Base-by-base conservation (phyloP, 2,797 vertebrate genomes). In the Sitta carolinensis region DNA sequence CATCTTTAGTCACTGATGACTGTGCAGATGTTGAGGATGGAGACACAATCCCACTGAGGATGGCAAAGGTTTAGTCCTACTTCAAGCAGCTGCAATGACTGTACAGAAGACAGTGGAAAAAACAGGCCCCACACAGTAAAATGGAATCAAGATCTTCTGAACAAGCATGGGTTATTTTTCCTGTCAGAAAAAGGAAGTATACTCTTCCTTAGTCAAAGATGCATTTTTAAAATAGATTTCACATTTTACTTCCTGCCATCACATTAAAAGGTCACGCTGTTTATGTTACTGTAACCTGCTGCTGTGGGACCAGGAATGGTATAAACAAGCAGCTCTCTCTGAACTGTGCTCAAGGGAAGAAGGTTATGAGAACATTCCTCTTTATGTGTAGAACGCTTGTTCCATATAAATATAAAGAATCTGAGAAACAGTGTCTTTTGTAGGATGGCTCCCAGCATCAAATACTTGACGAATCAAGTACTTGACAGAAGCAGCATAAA, bases 181-280 rank as follows among this genome's bases (percentile, higher is more conserved):
- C 82, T 58, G 72, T 45, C 89, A 96, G 85, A 95, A 94, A 95
- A 94, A 97, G 96, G 96, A 97, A 97, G 92, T 63, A 64, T 59
- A 97, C 48, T 86, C 88, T 95, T 95, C 94, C 95, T 97, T 89
- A 89, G 94, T 88, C n/a, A 6, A 95, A 96, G 82, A 95, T 87
- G 78, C 92, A 34, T 82, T 96, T 96, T 91, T 87, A 86, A 96
- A 97, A 95, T 93, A 97, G 91, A 96, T 90, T 74, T 94, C 86
- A 83, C 82, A 91, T 97, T 94, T 96, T 95, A 87, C 76, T 96
- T 95, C 94, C 90, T 95, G 90, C 76, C 75, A 93, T 92, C 80
- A 54, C 70, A 91, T 91, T 91, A 90, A 97, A 96, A 97, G 95
- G 94, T 97, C 96, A 95, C 22, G 17, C 70, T 95, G 87, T 90